Conservation (phyloP, 2,797 vertebrate species). For the Hydrophis major region DNA sequence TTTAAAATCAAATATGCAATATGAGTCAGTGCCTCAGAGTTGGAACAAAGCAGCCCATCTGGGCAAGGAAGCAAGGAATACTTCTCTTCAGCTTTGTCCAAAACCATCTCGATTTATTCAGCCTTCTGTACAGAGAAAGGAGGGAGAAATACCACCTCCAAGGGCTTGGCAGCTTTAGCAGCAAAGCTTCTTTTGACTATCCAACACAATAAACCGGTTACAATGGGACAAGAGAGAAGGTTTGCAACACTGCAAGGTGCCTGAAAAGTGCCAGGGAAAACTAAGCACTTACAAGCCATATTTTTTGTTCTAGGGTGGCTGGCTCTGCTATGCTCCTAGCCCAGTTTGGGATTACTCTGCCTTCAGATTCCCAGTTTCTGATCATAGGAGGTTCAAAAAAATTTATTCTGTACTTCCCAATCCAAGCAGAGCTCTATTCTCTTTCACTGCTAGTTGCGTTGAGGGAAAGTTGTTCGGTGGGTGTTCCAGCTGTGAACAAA, state of each 20-base stretch:
- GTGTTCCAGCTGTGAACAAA: background rate
- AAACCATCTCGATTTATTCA: slow-evolving; percentile 51
- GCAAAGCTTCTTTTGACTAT: background rate
- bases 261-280: background rate
- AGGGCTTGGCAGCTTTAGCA: slow-evolving; percentile 33
- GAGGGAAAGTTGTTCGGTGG: background rate
- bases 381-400: background rate
- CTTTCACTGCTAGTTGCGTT: background rate
- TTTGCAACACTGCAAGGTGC: background rate
- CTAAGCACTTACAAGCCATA: background rate
- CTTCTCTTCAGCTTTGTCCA: slow-evolving; percentile 57
- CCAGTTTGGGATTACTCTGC: background rate
- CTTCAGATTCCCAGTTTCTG: background rate
- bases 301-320: background rate
- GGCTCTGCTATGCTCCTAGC: background rate
- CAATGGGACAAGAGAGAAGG: background rate
- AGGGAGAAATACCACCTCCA: background rate
- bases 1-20: slow-evolving; percentile 69
- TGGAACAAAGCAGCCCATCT: slow-evolving; percentile 61
- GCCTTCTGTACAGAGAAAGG: slow-evolving; percentile 5
- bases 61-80: slow-evolving; percentile 62
- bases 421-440: background rate
- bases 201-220: slow-evolving; percentile 8
- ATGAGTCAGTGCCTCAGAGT: slow-evolving; percentile 58
- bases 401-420: background rate